Base-by-base conservation (phyloP, 2,113 vertebrate genomes). In the Baryphthengus martii region DNA sequence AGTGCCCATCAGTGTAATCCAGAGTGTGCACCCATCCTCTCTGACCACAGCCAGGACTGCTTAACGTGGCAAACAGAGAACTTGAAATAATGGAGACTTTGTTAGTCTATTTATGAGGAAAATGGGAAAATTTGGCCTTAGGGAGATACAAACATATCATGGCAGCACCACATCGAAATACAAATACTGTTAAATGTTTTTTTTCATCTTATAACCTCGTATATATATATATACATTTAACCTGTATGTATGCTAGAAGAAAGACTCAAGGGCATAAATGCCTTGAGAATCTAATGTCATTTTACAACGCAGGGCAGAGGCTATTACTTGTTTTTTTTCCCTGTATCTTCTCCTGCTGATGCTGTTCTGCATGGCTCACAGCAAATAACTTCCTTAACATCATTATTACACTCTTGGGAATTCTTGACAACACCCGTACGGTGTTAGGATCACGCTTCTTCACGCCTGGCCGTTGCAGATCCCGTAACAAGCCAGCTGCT, bases 241-340 rank as follows among this genome's bases (percentile, higher is more conserved):
- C n/a, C n/a, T n/a, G 5, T 19, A 10, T 31, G 8, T 88, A 49
- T 50, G 19, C 58, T 66, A 76, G 71, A 88, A 66, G 53, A 63
- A 72, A 85, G 21, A 42, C 28, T 79, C 21, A 50, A 47, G 20
- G 67, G 21, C 25, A 26, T 67, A 56, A 13, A 53, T 44, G 23
- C 45, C n/a, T 76, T 61, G 23, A 17, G 17, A 45, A 80, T 31
- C n/a, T 33, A 25, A 7, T 2, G 3, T 35, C 56, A 73, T 85
- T 52, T 65, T 37, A 31, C 12, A 73, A 28, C 10, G 29, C 16
- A 20, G 21, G 10, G 5, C 45, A 70, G 45, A 14, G 20, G 40
- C 14, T 49, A 8, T 65, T 56, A 25, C 9, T 55, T 0, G 0
- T 1, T 28, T 81, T 50, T 50, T 37, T 5, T 4, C 4, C 26